A percentile compares a stretch with the other conserved stretches of the same genome.
Conservation (phyloP, 2,888 invertebrate genomes). For the Drosophila picticornis region DNA sequence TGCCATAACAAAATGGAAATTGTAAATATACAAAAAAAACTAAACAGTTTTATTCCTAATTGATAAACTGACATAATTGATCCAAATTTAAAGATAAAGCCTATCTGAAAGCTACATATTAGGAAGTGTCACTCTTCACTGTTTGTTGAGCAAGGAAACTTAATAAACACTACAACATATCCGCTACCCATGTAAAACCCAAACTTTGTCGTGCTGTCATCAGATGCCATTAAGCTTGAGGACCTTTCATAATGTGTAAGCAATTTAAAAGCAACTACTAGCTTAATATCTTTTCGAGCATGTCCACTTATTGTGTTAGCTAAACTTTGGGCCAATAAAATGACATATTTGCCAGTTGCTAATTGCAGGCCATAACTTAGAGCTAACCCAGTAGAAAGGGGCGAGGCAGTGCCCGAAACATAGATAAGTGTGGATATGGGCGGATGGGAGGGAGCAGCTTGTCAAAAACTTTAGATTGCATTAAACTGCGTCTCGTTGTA, state of each 20-base stretch:
- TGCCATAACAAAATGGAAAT: not conserved
- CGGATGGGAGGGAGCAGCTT: slow-evolving; percentile 18
- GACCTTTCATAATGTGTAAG: slow-evolving; percentile 26
- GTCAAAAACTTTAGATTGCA: slow-evolving; percentile 75
- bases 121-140: not conserved
- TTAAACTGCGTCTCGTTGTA: slow-evolving; percentile 51
- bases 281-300: slow-evolving; percentile 35
- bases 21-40: not conserved
- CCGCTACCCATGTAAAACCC: not conserved
- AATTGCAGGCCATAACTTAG: slow-evolving; percentile 76
- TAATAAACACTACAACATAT: not conserved
- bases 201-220: not conserved
- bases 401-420: slow-evolving; percentile 27
- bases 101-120: not conserved
- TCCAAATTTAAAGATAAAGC: not conserved
- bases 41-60: not conserved
- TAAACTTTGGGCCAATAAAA: slow-evolving; percentile 57
- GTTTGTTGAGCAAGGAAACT: not conserved
- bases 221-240: not conserved
- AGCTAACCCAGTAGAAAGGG: slow-evolving; percentile 19
- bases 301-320: slow-evolving; percentile 47
- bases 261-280: slow-evolving; percentile 42
- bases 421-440: slow-evolving; percentile 27
- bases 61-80: not conserved
- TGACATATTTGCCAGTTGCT: slow-evolving; percentile 73